Percentiles rank a stretch among this genome's conserved stretches.
Evolutionary conservation across 1,140 invertebrate genomes (phyloP).

Genomic region (Chymomyza costata): DNA sequence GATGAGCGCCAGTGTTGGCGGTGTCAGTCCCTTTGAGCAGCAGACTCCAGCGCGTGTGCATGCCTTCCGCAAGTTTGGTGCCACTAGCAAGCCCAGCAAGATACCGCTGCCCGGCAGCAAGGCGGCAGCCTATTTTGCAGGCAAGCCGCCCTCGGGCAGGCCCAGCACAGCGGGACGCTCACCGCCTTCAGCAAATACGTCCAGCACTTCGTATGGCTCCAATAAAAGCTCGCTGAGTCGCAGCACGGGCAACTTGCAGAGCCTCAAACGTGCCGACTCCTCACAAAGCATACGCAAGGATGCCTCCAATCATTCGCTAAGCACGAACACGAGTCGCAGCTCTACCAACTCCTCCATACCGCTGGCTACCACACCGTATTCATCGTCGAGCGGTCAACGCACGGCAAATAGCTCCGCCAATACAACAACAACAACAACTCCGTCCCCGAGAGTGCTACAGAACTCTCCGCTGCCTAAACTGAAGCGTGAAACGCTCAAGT

Average conservation of each 20-base stretch:
- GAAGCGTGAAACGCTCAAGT: constrained; percentile 79
- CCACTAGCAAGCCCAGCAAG: constrained; percentile 81
- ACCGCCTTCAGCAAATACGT: constrained; percentile 65
- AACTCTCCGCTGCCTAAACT: constrained; percentile 76
- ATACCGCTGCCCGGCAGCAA: constrained; percentile 81
- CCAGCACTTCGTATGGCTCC: constrained; percentile 75
- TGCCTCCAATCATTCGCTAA: constrained; percentile 57
- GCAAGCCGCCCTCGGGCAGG: constrained; percentile 78
- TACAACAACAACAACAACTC: constrained; percentile 68
- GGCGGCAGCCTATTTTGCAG: constrained; percentile 64
- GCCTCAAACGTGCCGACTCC: constrained; percentile 76
- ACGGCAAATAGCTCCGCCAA: constrained; percentile 14
- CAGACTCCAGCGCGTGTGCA: constrained; percentile 33
- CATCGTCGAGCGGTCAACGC: constrained; percentile 40
- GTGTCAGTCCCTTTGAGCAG: constrained; percentile 59
- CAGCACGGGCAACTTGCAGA: constrained; percentile 75
- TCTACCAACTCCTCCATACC: constrained; percentile 71
- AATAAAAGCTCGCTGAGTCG: constrained; percentile 65
- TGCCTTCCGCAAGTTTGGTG: constrained; percentile 60
- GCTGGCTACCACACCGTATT: constrained; percentile 63
- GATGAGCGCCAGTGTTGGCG: constrained; percentile 67
- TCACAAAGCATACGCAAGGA: constrained; percentile 75
- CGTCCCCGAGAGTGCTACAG: constrained; percentile 68
- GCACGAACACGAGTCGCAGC: constrained; percentile 67
- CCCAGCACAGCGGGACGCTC: constrained; percentile 50